Percentiles rank a stretch among this genome's conserved stretches.
phyloP scores from a whole-genome alignment of 2,888 invertebrate genomes.

The Alitta virens region DNA sequence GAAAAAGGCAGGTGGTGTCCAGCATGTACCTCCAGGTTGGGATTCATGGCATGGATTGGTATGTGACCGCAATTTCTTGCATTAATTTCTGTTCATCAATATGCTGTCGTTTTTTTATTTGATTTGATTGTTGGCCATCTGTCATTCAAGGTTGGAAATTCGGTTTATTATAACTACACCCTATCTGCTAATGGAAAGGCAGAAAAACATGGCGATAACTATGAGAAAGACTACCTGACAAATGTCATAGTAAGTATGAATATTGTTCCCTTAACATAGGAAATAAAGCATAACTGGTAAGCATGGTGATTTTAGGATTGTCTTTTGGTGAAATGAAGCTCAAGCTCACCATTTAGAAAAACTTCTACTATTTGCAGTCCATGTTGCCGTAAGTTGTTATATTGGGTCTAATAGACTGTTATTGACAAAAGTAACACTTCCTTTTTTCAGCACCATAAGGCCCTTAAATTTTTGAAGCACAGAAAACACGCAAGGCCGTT shows the following conservation, averaged over 20 bases:
- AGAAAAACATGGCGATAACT: conserved; percentile 64
- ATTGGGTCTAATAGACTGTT: no score
- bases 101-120: no score
- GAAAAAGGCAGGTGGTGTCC: conserved; percentile 64
- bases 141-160: conserved; percentile 72
- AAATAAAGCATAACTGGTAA: not conserved
- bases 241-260: conserved; percentile 71
- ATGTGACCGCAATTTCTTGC: conserved; percentile 26
- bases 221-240: conserved; percentile 71
- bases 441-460: conserved; percentile 43
- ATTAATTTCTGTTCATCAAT: no score
- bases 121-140: no score
- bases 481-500: conserved; percentile 62
- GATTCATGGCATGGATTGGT: conserved; percentile 79
- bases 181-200: conserved; percentile 77
- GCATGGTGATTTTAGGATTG: not conserved
- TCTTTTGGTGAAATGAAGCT: no score
- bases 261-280: no score
- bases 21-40: conserved; percentile 80
- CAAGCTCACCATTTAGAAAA: no score
- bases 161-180: conserved; percentile 86
- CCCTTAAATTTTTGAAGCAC: conserved; percentile 39
- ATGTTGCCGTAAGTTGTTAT: no score
- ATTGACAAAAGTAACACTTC: no score
- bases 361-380: no score